A percentile compares a stretch with the other conserved stretches of the same genome.
Evolutionary conservation across 2,113 vertebrate genomes (phyloP).

Genomic region (Neogobius melanostomus): DNA sequence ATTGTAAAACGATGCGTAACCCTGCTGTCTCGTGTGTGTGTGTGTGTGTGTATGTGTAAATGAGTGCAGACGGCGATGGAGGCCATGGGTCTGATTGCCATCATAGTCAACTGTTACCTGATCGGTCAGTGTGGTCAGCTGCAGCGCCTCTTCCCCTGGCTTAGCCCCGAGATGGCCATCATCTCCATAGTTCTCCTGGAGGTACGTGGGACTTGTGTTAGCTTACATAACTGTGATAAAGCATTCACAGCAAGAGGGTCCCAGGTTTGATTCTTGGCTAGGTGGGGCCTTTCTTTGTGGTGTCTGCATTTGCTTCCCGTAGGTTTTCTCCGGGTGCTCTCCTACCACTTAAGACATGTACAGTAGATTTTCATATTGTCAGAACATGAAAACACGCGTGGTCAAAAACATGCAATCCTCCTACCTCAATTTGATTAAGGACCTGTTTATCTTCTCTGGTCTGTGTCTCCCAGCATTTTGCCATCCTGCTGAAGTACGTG

Average conservation of each 20-base stretch:
- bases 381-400: too few relatives aligned
- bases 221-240: too few relatives aligned
- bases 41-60: neutral
- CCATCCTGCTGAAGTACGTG: conserved; percentile 90
- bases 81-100: conserved; percentile 91
- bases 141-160: conserved; percentile 91
- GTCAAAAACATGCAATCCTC: too few relatives aligned
- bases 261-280: too few relatives aligned
- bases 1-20: too few relatives aligned
- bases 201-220: conserved; percentile 67
- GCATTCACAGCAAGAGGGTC: too few relatives aligned
- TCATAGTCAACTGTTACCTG: conserved; percentile 96
- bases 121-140: conserved; percentile 96
- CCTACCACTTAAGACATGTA: too few relatives aligned
- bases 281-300: too few relatives aligned
- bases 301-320: too few relatives aligned
- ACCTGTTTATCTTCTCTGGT: conserved; percentile 58
- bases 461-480: conserved; percentile 84
- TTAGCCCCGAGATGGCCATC: conserved; percentile 92
- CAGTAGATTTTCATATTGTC: too few relatives aligned
- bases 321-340: too few relatives aligned
- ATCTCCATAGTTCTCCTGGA: conserved; percentile 93
- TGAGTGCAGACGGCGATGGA: conserved; percentile 91
- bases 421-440: too few relatives aligned
- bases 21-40: neutral